Base-by-base conservation (phyloP, 2,888 invertebrate species). In the Phyto melanocephala region DNA sequence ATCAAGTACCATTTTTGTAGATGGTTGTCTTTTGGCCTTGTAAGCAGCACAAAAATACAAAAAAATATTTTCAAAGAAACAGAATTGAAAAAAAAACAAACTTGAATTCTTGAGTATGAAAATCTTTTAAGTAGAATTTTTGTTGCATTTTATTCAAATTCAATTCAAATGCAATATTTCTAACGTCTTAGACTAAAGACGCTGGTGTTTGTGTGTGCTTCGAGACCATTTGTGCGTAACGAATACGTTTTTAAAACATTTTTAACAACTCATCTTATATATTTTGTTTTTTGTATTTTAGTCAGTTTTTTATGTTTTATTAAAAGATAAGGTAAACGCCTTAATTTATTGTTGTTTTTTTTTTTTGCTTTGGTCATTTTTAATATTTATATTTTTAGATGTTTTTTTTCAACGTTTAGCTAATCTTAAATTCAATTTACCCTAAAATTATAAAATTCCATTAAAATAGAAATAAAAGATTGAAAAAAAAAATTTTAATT, bases 1-100 rank as follows among this genome's bases (percentile, higher is more conserved):
- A 72, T 22, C 62, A 40, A 28, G 52, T 72, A 62, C 1, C 10
- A 28, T 50, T 72, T 40, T 33, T 40, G 8, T 28, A 33, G 13
- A 13, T 1, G 22, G 3, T 28, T 28, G 28, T 28, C 28, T 28
- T 40, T 22, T 60, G 52, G 62, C 72, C 72, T 72, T 72, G 62
- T 60, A 58, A 45, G 15, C 62, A 40, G 15, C 37, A 52, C 17
- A 35, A 40, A 1, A 37, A 10, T 28, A 40, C 24, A 20, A 22
- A 35, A 33, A 65, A 50, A 65, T 20, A 33, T 11, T 47, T 47
- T 47, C 7, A 4, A 52, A 52, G 13, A 7, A 50, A 50, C 8
- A 22, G 22, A 45, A 45, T n/a, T 15, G 17, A n/a, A 2, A 22
- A 13, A 52, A 37, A 37, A 58, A 37, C 10, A 3, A 10, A 54